Conservation (phyloP, 2,888 invertebrate genomes). For the Cyaniris semiargus region DNA sequence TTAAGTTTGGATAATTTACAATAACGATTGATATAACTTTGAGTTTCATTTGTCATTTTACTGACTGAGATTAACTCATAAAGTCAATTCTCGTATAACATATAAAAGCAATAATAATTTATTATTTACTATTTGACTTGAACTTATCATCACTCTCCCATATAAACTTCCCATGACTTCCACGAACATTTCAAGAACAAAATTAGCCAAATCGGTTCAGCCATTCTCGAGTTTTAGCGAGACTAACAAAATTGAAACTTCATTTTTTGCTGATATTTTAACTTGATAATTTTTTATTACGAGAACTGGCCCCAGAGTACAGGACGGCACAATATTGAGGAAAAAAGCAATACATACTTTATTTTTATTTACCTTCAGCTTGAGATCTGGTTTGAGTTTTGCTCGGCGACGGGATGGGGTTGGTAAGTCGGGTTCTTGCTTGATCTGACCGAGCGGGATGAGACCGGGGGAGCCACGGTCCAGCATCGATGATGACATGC, state of each 20-base stretch:
- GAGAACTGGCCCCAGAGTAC: neutral
- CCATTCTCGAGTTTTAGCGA: too few relatives aligned
- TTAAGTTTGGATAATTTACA: too few relatives aligned
- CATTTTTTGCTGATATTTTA: neutral
- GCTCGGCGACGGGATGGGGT: constrained; percentile 88
- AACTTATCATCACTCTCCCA: too few relatives aligned
- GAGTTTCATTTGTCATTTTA: neutral
- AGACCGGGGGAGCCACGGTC: constrained; percentile 61
- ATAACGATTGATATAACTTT: too few relatives aligned
- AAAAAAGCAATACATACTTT: constrained; percentile 21
- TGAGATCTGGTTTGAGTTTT: constrained; percentile 93
- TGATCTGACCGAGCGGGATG: constrained; percentile 70
- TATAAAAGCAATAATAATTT: too few relatives aligned
- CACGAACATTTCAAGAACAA: too few relatives aligned
- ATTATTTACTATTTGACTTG: too few relatives aligned
- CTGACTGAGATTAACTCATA: neutral
- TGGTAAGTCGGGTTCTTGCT: constrained; percentile 75
- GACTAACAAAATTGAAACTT: too few relatives aligned
- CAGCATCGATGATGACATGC: constrained; percentile 51
- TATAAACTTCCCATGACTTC: too few relatives aligned
- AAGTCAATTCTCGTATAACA: neutral
- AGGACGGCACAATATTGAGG: constrained; percentile 8
- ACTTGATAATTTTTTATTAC: neutral
- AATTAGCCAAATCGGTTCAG: too few relatives aligned
- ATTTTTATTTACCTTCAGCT: constrained; percentile 79